Evolutionary conservation across 2,888 invertebrate genomes (phyloP), one percentile per base, ranked within the genome.

Genomic region (Caenorhabditis sp.): DNA sequence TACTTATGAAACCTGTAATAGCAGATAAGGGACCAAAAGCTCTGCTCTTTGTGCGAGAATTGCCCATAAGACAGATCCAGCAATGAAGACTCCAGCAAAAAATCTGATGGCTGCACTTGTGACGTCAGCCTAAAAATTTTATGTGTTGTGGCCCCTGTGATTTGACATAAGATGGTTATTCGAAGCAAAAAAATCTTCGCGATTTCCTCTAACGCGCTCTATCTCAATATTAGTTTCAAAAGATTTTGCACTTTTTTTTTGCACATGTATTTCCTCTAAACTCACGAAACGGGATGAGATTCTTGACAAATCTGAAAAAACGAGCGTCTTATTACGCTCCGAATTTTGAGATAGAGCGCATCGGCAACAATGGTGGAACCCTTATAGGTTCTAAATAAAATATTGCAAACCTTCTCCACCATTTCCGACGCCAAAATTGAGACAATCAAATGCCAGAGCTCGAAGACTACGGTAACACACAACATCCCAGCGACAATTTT

Each of bases 401-500:
- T 54, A 24, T 3, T 2, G n/a, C 14, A 16, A 19, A 80, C 80
- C 49, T 66, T 75, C 24, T 76, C 76, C 26, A 82, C 56, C 31
- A 82, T 38, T n/a, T 69, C 72, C 5, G 80, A 63, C 12, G 80
- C 80, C 22, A 80, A 31, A 26, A 80, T 49, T 2, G 80, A 70
- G 44, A 86, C 77, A 8, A 82, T 69, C 26, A 90, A 73, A 41
- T 88, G 85, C 89, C 89, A 90, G 0, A 90, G 19, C 58, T 90
- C 90, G 41, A 89, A 84, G 19, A 86, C 56, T 2, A 89, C 90
- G 6, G 89, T 90, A 14, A 90, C 75, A 51, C 85, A 86, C 28
- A 89, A 51, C 75, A 90, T 83, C 10, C 85, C 89, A 16, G 89
- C 88, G n/a, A 90, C 86, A 10, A 90, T 82, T 58, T 86, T 85